These are phyloP conservation scores for Lepidurus couesii DNA, from an alignment of 1,140 invertebrate genomes.

Conservation along the genomic window DNA sequence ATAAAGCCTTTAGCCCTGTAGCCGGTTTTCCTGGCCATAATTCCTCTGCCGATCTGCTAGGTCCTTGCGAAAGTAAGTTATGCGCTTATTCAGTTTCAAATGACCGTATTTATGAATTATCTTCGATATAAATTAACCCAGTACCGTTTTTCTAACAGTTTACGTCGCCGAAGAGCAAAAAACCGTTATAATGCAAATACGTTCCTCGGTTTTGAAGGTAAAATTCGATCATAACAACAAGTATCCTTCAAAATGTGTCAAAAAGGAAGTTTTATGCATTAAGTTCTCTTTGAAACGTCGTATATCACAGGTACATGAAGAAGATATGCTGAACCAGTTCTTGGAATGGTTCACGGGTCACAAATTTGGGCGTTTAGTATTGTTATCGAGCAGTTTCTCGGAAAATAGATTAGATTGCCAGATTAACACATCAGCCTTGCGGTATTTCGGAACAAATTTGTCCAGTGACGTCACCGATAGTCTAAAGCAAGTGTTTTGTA, in stretches of 20 bases:
- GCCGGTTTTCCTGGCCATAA: background rate
- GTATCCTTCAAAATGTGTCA: too few species aligned
- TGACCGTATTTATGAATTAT: too few species aligned
- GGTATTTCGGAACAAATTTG: background rate
- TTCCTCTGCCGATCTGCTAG: background rate
- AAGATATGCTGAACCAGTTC: background rate
- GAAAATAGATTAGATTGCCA: background rate
- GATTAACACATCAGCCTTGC: background rate
- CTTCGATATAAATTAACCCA: background rate
- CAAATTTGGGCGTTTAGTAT: background rate
- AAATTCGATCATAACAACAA: too few species aligned
- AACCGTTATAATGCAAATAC: background rate
- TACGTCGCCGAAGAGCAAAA: background rate
- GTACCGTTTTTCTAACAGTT: background rate
- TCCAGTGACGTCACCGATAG: background rate
- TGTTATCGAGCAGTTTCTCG: background rate
- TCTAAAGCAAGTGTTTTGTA: background rate
- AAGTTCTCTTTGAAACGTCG: background rate
- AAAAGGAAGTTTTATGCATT: too few species aligned
- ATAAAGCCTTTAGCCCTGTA: constrained; percentile 12
- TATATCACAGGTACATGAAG: background rate
- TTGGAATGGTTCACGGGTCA: background rate
- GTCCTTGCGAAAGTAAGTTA: background rate
- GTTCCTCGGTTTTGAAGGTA: background rate
- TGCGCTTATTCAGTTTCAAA: background rate